Conservation (phyloP, 2,888 invertebrate genomes). For the Meganola albula region DNA sequence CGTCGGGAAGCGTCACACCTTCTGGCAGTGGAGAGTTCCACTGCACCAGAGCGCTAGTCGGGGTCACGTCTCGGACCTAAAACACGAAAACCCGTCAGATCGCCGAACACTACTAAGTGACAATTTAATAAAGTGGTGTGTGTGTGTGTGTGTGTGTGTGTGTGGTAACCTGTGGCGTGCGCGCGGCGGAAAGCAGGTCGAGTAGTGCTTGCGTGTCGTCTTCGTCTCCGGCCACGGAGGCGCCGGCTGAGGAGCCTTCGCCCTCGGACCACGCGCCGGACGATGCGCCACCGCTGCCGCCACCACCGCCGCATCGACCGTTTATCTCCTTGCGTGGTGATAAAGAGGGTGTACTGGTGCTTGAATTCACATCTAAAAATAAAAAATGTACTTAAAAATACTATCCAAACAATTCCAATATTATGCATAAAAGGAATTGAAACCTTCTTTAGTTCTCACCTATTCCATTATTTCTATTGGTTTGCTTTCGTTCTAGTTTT, state of each 20-base stretch:
- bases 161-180: slow-evolving; percentile 85
- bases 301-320: slow-evolving; percentile 67
- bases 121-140: background rate
- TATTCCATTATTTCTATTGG: slow-evolving; percentile 73
- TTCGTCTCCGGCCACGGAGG: slow-evolving; percentile 78
- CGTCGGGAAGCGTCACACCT: slow-evolving; percentile 62
- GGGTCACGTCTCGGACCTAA: slow-evolving; percentile 89
- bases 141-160: background rate
- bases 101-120: background rate
- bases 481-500: slow-evolving; percentile 84
- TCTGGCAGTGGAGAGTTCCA: slow-evolving; percentile 82
- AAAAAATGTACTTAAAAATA: too few species aligned
- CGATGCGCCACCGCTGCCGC: slow-evolving; percentile 64
- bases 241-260: slow-evolving; percentile 85
- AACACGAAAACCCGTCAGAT: too few species aligned
- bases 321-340: slow-evolving; percentile 84
- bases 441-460: slow-evolving; percentile 54
- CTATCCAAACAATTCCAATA: too few species aligned
- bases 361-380: slow-evolving; percentile 60
- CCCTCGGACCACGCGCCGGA: slow-evolving; percentile 86
- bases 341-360: slow-evolving; percentile 79
- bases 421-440: too few species aligned
- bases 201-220: slow-evolving; percentile 82
- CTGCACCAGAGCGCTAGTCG: slow-evolving; percentile 90
- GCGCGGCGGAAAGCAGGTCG: slow-evolving; percentile 85